Percentiles rank a stretch among this genome's conserved stretches.
Evolutionary conservation across 2,797 vertebrate genomes (phyloP).

Genomic region (Schizopygopsis malacanthus): DNA sequence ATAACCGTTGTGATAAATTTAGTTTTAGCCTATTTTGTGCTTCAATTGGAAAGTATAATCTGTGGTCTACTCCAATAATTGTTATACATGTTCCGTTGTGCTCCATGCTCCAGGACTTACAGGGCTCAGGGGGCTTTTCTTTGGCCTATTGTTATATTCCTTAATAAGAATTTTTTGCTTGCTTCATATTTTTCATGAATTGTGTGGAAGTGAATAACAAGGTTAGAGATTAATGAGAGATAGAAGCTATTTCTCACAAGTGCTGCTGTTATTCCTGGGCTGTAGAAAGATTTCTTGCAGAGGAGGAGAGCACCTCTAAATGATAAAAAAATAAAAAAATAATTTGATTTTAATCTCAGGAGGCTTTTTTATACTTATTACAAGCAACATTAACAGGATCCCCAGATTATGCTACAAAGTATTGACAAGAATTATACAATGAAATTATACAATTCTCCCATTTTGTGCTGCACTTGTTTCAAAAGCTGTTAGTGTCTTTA

Average conservation of each 20-base stretch:
- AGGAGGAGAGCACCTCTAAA: conserved; percentile 28
- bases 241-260: conserved; percentile 47
- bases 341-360: conserved; percentile 23
- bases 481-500: conserved; percentile 22
- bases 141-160: conserved; percentile 63
- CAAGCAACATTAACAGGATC: conserved; percentile 15
- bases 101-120: conserved; percentile 43
- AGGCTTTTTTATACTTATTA: conserved; percentile 6
- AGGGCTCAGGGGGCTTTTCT: conserved; percentile 62
- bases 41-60: conserved; percentile 73
- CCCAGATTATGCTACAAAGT: neutral
- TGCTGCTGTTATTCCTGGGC: conserved; percentile 56
- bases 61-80: conserved; percentile 66
- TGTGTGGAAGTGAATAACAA: conserved; percentile 64
- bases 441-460: neutral
- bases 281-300: conserved; percentile 28
- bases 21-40: conserved; percentile 72
- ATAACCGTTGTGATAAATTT: conserved; percentile 62
- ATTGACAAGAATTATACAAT: conserved; percentile 5
- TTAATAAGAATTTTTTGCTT: conserved; percentile 59
- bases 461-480: neutral
- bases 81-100: conserved; percentile 57
- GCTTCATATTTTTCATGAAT: conserved; percentile 63
- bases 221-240: conserved; percentile 61
- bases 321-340: too few relatives aligned